Conservation (phyloP, 2,797 vertebrate species). For the Enteromius thamalakanensis region DNA sequence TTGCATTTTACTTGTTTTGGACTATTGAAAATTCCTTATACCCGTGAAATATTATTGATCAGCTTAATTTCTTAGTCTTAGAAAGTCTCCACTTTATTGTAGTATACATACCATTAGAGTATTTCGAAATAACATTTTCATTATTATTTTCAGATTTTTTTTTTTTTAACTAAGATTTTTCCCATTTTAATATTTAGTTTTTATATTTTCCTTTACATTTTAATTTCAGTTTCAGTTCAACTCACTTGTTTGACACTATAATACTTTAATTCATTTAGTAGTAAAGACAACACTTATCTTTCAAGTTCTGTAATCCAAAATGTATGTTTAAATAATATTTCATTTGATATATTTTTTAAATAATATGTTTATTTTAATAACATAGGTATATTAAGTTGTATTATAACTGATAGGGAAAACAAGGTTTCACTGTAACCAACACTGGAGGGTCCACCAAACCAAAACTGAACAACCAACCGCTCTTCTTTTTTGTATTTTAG, state of each 20-base stretch:
- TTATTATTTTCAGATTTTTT: not conserved
- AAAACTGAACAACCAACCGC: not conserved
- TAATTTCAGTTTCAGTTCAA: not conserved
- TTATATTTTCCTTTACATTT: not conserved
- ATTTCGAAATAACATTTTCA: not conserved
- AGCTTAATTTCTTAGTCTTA: not conserved
- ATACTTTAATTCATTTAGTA: not conserved
- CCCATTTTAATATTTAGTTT: not conserved
- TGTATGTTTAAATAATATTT: no score
- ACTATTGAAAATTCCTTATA: not conserved
- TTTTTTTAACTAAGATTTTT: not conserved
- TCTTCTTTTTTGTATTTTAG: not conserved
- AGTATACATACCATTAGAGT: not conserved
- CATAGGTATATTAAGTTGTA: no score
- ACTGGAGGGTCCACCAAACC: not conserved
- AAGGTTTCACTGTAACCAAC: not conserved
- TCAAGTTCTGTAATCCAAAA: not conserved
- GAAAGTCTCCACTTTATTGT: not conserved
- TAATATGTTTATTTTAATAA: no score
- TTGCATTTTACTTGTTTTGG: not conserved
- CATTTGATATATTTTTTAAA: no score
- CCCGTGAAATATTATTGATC: no score
- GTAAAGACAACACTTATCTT: not conserved
- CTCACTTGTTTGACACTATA: no score
- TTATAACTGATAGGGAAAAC: not conserved